Evolutionary conservation across 2,113 vertebrate genomes (phyloP).

Genomic region (Pitta sordida): DNA sequence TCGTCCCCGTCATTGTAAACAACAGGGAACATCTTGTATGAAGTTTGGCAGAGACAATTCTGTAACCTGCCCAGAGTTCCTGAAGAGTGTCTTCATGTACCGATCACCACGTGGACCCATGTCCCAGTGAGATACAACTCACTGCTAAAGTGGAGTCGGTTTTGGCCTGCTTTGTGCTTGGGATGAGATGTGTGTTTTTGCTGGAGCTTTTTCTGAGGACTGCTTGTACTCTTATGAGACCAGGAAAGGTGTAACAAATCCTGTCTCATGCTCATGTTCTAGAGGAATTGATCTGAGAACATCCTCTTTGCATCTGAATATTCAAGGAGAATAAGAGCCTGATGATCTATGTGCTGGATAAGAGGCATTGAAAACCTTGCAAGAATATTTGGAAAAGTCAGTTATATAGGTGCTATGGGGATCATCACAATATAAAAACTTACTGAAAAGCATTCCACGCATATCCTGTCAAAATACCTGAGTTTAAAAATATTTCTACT

Average conservation of each 20-base stretch:
- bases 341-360: not conserved
- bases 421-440: not conserved
- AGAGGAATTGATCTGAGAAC: not conserved
- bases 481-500: not conserved
- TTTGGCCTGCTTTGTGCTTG: not conserved
- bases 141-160: not conserved
- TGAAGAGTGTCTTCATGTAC: not conserved
- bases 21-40: not conserved
- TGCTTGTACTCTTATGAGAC: not conserved
- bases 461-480: not conserved
- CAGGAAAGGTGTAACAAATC: not conserved
- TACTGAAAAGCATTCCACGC: not conserved
- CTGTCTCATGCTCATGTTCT: not conserved
- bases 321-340: not conserved
- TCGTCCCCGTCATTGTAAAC: not conserved
- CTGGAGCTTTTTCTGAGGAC: not conserved
- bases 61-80: not conserved
- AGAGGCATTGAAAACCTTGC: not conserved
- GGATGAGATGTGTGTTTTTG: not conserved
- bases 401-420: not conserved
- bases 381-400: not conserved
- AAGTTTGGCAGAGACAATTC: not conserved
- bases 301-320: not conserved
- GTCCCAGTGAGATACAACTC: not conserved
- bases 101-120: not conserved